Evolutionary conservation across 1,140 invertebrate genomes (phyloP).

Genomic region (Calycopis cecrops): DNA sequence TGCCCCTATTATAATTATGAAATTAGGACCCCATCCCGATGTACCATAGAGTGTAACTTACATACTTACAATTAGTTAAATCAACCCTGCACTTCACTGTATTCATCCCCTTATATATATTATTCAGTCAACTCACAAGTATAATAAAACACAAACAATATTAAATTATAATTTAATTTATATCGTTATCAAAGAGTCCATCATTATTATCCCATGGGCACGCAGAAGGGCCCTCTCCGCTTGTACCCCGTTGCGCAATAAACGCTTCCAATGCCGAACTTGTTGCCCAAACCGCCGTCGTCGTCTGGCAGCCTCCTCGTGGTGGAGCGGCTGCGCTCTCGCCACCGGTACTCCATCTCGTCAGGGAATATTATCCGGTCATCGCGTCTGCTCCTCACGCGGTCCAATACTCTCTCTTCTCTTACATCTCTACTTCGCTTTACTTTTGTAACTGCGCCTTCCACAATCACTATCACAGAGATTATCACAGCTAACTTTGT

Average conservation of each 20-base stretch:
- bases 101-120: no score
- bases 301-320: background rate
- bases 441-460: background rate
- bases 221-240: slow-evolving; percentile 4
- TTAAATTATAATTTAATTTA: no score
- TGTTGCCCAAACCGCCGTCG: slow-evolving; percentile 5
- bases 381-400: background rate
- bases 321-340: no score
- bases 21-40: no score
- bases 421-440: background rate
- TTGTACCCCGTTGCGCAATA: slow-evolving; percentile 11
- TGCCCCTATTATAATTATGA: no score
- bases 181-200: no score
- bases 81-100: no score
- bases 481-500: background rate
- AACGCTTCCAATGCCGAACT: slow-evolving; percentile 20
- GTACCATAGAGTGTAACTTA: no score
- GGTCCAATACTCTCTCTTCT: background rate
- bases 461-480: background rate
- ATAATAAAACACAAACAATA: no score
- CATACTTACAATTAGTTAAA: no score
- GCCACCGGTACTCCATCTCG: background rate
- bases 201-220: background rate
- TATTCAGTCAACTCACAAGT: no score
- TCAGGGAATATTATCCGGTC: slow-evolving; percentile 12